Conservation (phyloP, 2,888 invertebrate genomes). For the Dicyrtoma fusca region DNA sequence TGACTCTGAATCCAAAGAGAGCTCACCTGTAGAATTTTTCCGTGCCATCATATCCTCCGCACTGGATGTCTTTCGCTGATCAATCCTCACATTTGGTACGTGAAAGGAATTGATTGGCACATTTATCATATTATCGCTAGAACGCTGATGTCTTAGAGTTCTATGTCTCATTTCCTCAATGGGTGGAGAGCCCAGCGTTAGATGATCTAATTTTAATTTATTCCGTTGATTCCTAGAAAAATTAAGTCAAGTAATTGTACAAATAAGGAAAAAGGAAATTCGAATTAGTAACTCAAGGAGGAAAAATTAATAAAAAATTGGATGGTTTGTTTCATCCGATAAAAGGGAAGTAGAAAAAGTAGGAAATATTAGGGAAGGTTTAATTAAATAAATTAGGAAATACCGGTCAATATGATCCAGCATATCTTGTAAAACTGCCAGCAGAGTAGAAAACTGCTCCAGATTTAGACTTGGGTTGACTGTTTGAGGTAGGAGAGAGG, state of each 20-base stretch:
- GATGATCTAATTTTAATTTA: conserved; percentile 81
- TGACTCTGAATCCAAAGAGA: conserved; percentile 5
- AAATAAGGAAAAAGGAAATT: no score
- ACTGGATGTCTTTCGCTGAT: conserved; percentile 84
- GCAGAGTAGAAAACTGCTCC: conserved; percentile 77
- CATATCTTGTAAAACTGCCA: conserved; percentile 90
- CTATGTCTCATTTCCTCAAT: conserved; percentile 32
- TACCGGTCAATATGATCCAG: conserved; percentile 78
- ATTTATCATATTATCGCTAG: conserved; percentile 38
- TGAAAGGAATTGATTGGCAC: conserved; percentile 36
- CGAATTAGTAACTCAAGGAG: no score
- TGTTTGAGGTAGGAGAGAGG: conserved; percentile 86
- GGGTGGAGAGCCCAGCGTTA: conserved; percentile 33
- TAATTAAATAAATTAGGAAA: conserved; percentile 18
- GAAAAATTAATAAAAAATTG: neutral
- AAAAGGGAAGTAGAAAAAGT: neutral
- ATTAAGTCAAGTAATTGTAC: no score
- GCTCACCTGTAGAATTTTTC: conserved; percentile 72
- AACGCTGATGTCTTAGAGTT: conserved; percentile 34
- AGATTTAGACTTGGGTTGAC: conserved; percentile 83
- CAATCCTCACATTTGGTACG: conserved; percentile 45
- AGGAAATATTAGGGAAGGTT: neutral
- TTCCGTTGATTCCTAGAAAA: conserved; percentile 70
- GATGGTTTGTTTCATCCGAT: neutral
- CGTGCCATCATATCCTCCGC: conserved; percentile 87